phyloP scores from a whole-genome alignment of 2,888 invertebrate species.

The Heliconius hortense region DNA sequence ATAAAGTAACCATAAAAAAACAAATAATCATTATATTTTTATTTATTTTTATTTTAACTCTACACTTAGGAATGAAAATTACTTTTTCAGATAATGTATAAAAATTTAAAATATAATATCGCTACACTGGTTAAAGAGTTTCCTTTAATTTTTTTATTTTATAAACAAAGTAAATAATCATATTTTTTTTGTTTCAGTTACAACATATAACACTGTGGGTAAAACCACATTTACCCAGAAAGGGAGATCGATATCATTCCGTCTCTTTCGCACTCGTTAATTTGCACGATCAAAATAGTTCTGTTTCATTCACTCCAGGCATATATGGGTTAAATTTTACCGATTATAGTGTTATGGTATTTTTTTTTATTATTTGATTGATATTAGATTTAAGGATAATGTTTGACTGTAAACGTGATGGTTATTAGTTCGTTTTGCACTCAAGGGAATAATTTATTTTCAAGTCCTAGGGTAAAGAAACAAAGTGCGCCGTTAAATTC shows the following conservation, averaged over 20 bases:
- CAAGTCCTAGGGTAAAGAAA: neutral
- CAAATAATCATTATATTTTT: too few relatives aligned
- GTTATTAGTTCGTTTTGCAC: neutral
- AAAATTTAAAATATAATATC: too few relatives aligned
- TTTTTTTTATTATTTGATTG: neutral
- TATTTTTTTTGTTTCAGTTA: slow-evolving; percentile 49
- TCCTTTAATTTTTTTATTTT: neutral
- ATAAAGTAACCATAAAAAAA: too few relatives aligned
- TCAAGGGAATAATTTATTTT: neutral
- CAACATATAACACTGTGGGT: slow-evolving; percentile 77
- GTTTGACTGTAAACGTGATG: neutral
- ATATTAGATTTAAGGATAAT: too few relatives aligned
- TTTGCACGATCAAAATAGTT: slow-evolving; percentile 31
- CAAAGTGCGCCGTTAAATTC: neutral
- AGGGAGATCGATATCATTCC: slow-evolving; percentile 68
- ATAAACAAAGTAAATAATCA: neutral
- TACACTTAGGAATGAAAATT: too few relatives aligned
- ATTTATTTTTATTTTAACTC: too few relatives aligned
- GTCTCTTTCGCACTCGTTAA: slow-evolving; percentile 82
- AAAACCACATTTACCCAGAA: slow-evolving; percentile 77
- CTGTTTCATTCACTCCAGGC: slow-evolving; percentile 52
- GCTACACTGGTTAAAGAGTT: neutral
- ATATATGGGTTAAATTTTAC: slow-evolving; percentile 56
- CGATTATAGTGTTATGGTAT: slow-evolving; percentile 65
- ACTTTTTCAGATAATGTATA: too few relatives aligned